Conservation (phyloP, 2,888 invertebrate species). For the Hyposoter dolosus region DNA sequence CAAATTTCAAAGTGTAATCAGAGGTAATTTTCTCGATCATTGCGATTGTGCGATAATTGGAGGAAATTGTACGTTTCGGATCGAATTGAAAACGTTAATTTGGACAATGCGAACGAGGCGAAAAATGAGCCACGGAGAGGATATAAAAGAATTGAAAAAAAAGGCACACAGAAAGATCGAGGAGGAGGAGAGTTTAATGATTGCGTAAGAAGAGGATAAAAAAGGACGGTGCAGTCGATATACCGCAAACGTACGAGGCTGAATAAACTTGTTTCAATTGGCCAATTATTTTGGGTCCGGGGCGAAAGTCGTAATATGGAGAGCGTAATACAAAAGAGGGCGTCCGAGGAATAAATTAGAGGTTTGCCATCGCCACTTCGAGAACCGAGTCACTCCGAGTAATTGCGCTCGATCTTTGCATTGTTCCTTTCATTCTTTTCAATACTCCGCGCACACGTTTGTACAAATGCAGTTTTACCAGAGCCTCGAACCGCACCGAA, state of each 20-base stretch:
- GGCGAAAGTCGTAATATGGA: constrained; percentile 55
- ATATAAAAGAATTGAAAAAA: background rate
- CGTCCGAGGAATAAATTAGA: constrained; percentile 71
- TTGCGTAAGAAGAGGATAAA: constrained; percentile 39
- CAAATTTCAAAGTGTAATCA: constrained; percentile 26
- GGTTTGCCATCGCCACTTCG: constrained; percentile 69
- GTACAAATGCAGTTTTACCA: background rate
- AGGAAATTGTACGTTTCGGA: background rate
- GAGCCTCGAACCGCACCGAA: background rate
- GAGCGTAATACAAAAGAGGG: constrained; percentile 55
- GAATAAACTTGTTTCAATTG: constrained; percentile 74
- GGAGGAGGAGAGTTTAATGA: background rate
- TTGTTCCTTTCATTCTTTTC: constrained; percentile 14
- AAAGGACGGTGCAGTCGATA: constrained; percentile 28
- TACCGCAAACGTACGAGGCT: constrained; percentile 57
- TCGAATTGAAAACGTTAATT: constrained; percentile 19
- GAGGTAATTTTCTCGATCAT: constrained; percentile 14
- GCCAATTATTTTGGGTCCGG: constrained; percentile 74
- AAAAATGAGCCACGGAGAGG: background rate
- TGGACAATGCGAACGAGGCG: constrained; percentile 6
- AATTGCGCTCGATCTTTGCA: constrained; percentile 68
- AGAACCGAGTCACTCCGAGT: constrained; percentile 74
- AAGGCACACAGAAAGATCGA: background rate
- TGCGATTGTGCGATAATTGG: constrained; percentile 3
- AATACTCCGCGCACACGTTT: background rate